Percentiles rank a stretch among this genome's conserved stretches.
These are phyloP conservation scores for Rhabdomys dilectus DNA, from an alignment of 2,113 vertebrate genomes.

Conservation along the genomic window DNA sequence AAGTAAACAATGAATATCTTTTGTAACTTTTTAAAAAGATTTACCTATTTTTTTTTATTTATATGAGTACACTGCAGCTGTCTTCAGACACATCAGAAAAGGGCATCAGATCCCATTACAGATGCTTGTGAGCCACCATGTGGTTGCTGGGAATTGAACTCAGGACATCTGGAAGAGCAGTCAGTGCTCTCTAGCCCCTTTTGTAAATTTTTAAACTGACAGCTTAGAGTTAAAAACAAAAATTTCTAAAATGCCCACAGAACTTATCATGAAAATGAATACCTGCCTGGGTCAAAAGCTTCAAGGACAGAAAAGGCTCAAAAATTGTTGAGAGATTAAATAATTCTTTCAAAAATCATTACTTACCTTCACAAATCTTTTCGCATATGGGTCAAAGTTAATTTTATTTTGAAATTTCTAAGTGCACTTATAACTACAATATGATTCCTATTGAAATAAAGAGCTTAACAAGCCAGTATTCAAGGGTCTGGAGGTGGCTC, in stretches of 20 bases:
- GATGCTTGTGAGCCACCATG: no score
- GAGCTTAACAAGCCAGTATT: not conserved
- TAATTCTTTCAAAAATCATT: not conserved
- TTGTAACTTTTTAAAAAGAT: not conserved
- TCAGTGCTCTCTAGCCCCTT: not conserved
- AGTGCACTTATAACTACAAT: constrained; percentile 25
- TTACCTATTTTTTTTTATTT: no score
- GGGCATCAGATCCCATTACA: no score
- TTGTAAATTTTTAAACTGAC: not conserved
- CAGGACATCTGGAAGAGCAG: no score
- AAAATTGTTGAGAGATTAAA: not conserved
- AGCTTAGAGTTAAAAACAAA: constrained; percentile 36
- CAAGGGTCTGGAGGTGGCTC: not conserved
- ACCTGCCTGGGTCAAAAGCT: not conserved
- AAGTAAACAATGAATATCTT: not conserved
- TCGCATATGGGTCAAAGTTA: constrained; percentile 22
- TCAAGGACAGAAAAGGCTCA: not conserved
- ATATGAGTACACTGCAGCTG: no score
- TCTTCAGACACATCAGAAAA: no score
- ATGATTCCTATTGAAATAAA: constrained; percentile 44
- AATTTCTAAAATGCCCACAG: constrained; percentile 21
- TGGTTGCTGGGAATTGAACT: no score
- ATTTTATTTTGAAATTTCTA: constrained; percentile 34
- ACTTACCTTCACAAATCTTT: constrained; percentile 33
- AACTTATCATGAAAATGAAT: constrained; percentile 56